Evolutionary conservation across 2,888 invertebrate genomes (phyloP), one percentile per base, ranked within the genome.

Genomic region (Leistus spinibarbis): DNA sequence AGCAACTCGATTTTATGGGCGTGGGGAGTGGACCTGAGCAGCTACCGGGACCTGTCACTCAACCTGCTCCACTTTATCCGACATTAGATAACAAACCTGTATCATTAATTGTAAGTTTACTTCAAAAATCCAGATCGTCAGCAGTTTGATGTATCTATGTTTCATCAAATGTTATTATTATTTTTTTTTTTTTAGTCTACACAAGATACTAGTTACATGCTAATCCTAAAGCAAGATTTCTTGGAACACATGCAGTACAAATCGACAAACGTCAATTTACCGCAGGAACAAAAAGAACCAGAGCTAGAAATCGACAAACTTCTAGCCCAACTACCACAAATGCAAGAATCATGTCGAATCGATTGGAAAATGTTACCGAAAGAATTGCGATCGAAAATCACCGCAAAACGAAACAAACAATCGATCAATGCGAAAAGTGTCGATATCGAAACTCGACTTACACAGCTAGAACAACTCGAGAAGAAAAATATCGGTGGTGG

Each of bases 201-300:
- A 0, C 70, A 79, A 56, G 89, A 92, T 40, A 88, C 90, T 20
- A 91, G 91, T 79, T 93, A 93, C 81, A 89, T 93, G 83, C 84
- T 93, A 10, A 89, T 92, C 60, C 88, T 93, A 77, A 91, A 92
- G 81, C 92, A 92, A 80, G 92, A 92, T 79, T 93, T 91, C 79
- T 88, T 92, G 9, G 93, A 92, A 78, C 90, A 88, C 79, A 89
- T 93, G 86, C 89, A 91, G 71, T 91, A 93, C 74, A 93, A 93
- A 0, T 89, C 90, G 0, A 89, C 90, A 5, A 89, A 88, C 80
- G 88, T 90, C 9, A 88, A 88, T 81, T 82, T 87, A 69, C 87
- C 88, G 76, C 84, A 85, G 40, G 82, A 84, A 69, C 88, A 87
- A 74, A 86, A 86, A 77, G 88, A 88, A 71, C 85, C 88, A 3